phyloP scores from a whole-genome alignment of 1,140 invertebrate species.

The Calliphora vicina region DNA sequence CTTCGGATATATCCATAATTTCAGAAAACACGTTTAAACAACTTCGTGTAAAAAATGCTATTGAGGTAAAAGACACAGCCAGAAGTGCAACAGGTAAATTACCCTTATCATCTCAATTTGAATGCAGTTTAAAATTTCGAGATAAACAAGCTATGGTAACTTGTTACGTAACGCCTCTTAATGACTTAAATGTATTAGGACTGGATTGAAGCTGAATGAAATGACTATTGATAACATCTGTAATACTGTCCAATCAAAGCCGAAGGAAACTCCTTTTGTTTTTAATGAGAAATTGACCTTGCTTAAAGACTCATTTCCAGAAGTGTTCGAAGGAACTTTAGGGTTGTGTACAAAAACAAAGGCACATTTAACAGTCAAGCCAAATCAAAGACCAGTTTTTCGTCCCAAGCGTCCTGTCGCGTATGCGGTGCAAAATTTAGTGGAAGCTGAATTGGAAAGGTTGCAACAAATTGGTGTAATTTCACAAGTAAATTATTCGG shows the following conservation, averaged over 20 bases:
- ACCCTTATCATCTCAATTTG: not conserved
- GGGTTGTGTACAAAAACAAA: no score
- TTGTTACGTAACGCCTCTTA: not conserved
- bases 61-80: not conserved
- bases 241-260: not conserved
- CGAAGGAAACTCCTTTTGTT: not conserved
- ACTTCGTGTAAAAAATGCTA: not conserved
- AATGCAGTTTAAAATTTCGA: not conserved
- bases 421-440: no score
- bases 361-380: no score
- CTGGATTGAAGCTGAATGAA: not conserved
- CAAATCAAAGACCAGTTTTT: no score
- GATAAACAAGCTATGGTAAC: not conserved
- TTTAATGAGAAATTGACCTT: not conserved
- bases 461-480: no score
- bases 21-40: not conserved
- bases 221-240: not conserved
- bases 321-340: no score
- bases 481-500: no score
- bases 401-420: no score
- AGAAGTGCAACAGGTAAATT: not conserved
- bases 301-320: no score
- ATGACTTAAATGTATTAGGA: not conserved
- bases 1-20: not conserved
- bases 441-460: no score